Evolutionary conservation across 2,797 vertebrate species (phyloP), one percentile per base, ranked within the genome.

Genomic region (Manis crassicaudata): DNA sequence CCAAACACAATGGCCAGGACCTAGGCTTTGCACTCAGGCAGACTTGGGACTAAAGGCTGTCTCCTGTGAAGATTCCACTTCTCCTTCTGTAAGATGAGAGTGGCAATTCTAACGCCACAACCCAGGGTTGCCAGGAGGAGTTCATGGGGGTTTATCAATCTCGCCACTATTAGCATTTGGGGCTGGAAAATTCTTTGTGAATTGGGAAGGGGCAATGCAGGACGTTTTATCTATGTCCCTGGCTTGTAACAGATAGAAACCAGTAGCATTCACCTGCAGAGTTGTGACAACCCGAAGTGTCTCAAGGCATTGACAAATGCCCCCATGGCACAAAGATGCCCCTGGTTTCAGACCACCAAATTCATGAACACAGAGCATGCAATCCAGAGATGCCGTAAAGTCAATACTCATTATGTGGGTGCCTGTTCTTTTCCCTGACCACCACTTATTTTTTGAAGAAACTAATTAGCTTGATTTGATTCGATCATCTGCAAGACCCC

Each of bases 351-450:
- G 75, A 32, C 43, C 35, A 62, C 20, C 0, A 1, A 8, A 18
- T 46, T 50, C 46, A 29, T 3, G 16, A 68, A 70, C 0, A 2
- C 9, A 29, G 5, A 76, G 58, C 18, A 20, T 67, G 14, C 2
- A 1, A 65, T 20, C 2, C 0, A 32, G 40, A 35, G 50, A 27
- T n/a, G 32, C 52, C 56, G 20, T 0, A 11, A 1, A 23, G 81
- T 6, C 40, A 50, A 2, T 0, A 5, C 25, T 88, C 70, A 63
- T 11, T 18, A 27, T 7, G 0, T 1, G 7, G 91, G 43, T 3
- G 40, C 7, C 50, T 13, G 0, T 1, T 40, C 52, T 60, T 73
- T 58, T 67, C 93, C 80, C 1, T 0, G 60, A 6, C 90, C 84
- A 12, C 50, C 37, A 9, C n/a, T 80, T 16, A 8, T 1, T 52